These are phyloP conservation scores for Calyptommatus sinebrachiatus DNA, from an alignment of 2,113 vertebrate species.

Conservation along the genomic window DNA sequence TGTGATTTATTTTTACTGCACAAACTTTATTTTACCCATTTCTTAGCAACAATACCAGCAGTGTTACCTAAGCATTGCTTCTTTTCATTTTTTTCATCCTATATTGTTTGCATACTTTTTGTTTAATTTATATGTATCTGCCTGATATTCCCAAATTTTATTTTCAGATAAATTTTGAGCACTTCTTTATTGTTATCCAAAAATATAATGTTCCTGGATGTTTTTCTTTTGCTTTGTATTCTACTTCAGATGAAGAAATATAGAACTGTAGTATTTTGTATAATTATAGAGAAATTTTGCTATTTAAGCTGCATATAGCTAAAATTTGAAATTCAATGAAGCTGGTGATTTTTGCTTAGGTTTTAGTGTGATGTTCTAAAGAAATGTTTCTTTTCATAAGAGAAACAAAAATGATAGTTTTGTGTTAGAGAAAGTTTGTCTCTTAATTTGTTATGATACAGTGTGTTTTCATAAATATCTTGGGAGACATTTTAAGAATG, in stretches of 20 bases:
- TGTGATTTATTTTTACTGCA: background rate
- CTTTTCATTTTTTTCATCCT: background rate
- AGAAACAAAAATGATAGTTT: background rate
- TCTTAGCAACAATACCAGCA: background rate
- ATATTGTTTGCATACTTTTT: background rate
- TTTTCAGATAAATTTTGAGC: background rate
- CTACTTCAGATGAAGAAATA: background rate
- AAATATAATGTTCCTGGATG: background rate
- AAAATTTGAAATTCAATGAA: background rate
- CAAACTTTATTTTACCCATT: background rate
- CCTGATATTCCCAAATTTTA: background rate
- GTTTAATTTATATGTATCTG: background rate
- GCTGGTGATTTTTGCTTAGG: background rate
- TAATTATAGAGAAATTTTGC: background rate
- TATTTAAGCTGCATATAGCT: background rate
- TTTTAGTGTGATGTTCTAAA: background rate
- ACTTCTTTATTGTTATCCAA: background rate
- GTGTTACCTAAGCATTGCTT: background rate
- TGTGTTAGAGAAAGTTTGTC: background rate
- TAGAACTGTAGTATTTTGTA: background rate
- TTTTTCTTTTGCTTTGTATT: background rate
- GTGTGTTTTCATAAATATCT: background rate
- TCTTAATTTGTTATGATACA: background rate
- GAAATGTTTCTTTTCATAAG: background rate
- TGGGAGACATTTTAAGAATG: background rate